phyloP scores from a whole-genome alignment of 2,797 vertebrate species.

The Loriculus beryllinus region DNA sequence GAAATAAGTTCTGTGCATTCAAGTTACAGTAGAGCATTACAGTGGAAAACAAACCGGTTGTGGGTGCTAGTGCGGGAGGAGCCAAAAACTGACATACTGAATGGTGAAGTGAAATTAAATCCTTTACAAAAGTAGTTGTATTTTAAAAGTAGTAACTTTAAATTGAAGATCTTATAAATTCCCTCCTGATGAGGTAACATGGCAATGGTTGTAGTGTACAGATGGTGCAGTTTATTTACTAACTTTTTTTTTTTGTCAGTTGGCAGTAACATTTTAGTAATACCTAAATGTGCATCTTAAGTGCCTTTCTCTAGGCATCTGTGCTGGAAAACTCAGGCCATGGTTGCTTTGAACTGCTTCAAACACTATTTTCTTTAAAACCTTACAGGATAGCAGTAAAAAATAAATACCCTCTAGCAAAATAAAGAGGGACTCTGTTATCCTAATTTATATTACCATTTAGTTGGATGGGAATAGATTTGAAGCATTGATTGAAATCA shows the following conservation, averaged over 20 bases:
- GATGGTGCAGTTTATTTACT: constrained; percentile 52
- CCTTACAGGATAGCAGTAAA: neutral
- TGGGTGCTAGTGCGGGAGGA: neutral
- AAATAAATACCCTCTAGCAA: neutral
- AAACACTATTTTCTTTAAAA: constrained; percentile 32
- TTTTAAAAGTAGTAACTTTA: neutral
- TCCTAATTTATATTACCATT: neutral
- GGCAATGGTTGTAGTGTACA: neutral
- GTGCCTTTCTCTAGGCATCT: constrained; percentile 26
- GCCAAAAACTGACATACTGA: neutral
- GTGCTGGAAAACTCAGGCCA: constrained; percentile 10
- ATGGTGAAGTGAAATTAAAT: neutral
- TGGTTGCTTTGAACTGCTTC: constrained; percentile 10
- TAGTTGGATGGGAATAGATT: neutral
- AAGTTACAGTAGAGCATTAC: neutral
- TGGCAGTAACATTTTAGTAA: constrained; percentile 48
- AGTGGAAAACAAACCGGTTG: neutral
- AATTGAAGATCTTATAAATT: constrained; percentile 34
- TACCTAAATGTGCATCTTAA: constrained; percentile 27
- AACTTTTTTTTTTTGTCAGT: neutral
- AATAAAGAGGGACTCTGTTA: neutral
- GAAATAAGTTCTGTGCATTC: neutral
- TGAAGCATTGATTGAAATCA: neutral
- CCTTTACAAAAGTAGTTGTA: neutral
- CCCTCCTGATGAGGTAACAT: constrained; percentile 7